Percentiles rank a stretch among this genome's conserved stretches.
Conservation (phyloP, 2,113 vertebrate genomes). For the Carollia perspicillata region DNA sequence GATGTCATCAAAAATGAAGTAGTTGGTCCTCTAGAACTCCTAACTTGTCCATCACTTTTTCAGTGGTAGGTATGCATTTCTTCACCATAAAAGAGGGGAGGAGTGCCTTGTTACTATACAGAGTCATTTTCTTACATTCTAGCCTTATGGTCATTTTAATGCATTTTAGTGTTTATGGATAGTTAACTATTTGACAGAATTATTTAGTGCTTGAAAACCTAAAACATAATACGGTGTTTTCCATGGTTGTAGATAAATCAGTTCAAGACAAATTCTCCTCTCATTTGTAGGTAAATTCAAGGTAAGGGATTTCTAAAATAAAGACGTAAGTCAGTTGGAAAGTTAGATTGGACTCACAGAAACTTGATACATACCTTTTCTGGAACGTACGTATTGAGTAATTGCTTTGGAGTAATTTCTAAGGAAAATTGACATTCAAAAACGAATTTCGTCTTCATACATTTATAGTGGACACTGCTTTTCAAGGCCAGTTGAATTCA, state of each 20-base stretch:
- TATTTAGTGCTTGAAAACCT: not conserved
- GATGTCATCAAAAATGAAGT: slow-evolving; percentile 20
- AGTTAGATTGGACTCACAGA: not conserved
- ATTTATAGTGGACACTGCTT: not conserved
- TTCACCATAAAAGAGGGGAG: not conserved
- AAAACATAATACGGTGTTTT: not conserved
- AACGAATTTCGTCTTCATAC: not conserved
- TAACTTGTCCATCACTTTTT: not conserved
- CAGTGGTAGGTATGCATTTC: not conserved
- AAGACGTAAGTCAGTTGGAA: not conserved
- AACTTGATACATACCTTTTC: not conserved
- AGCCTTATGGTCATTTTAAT: not conserved
- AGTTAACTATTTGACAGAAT: slow-evolving; percentile 34
- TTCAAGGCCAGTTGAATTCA: slow-evolving; percentile 1
- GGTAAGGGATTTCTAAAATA: not conserved
- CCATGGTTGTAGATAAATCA: not conserved
- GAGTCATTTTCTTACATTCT: not conserved
- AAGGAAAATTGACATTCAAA: not conserved
- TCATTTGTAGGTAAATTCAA: not conserved
- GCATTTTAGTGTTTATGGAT: slow-evolving; percentile 19
- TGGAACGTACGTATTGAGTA: not conserved
- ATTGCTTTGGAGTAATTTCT: slow-evolving; percentile 12
- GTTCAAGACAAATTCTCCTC: not conserved
- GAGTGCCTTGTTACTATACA: not conserved
- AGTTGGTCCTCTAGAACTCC: not conserved